phyloP scores from a whole-genome alignment of 2,888 invertebrate species.

The Clepsis dumicolana region DNA sequence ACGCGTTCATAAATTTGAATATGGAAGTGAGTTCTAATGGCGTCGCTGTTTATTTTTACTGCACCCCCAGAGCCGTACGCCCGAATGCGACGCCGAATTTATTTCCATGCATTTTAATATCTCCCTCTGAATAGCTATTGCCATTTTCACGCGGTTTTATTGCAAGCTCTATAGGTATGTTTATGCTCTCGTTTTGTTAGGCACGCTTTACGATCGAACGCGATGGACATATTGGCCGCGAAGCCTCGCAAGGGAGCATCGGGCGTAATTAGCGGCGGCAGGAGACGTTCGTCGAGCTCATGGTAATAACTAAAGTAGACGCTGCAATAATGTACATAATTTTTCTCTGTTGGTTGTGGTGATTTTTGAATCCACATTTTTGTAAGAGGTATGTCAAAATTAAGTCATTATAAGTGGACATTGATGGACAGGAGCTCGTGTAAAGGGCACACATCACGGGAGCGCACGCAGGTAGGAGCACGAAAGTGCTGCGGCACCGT shows the following conservation, averaged over 20 bases:
- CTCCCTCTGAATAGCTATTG: conserved; percentile 85
- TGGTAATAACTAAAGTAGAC: conserved; percentile 61
- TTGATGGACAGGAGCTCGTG: conserved; percentile 77
- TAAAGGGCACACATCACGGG: conserved; percentile 75
- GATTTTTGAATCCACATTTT: conserved; percentile 57
- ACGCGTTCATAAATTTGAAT: conserved; percentile 86
- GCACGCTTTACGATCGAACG: conserved; percentile 73
- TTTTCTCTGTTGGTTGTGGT: conserved; percentile 69
- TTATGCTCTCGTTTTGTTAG: conserved; percentile 69
- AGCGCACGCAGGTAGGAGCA: conserved; percentile 69
- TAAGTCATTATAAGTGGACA: conserved; percentile 80
- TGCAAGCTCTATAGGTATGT: conserved; percentile 72
- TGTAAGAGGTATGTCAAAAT: conserved; percentile 72
- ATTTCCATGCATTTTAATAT: conserved; percentile 87
- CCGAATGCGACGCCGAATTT: conserved; percentile 87
- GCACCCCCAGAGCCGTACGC: conserved; percentile 84
- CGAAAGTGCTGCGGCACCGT: conserved; percentile 54
- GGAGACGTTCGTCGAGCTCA: conserved; percentile 64
- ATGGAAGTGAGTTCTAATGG: conserved; percentile 88
- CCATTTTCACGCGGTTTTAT: conserved; percentile 85
- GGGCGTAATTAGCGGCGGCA: conserved; percentile 65
- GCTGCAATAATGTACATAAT: conserved; percentile 63
- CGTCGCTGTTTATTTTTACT: conserved; percentile 87
- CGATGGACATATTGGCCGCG: conserved; percentile 74
- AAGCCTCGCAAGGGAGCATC: conserved; percentile 71